phyloP scores from a whole-genome alignment of 2,113 vertebrate genomes.

The Pionites leucogaster region DNA sequence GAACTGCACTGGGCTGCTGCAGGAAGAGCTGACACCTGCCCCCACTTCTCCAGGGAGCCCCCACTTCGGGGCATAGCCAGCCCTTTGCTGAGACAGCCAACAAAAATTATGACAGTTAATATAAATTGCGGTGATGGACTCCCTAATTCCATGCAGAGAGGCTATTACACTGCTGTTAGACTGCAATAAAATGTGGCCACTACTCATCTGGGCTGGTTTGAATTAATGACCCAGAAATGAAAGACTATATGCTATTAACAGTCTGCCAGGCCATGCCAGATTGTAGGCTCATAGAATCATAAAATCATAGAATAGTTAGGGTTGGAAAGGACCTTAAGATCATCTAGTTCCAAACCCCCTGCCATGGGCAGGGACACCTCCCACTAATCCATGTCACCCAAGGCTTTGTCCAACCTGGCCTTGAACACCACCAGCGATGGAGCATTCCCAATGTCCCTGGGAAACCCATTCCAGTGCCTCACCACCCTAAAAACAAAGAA shows the following conservation, averaged over 20 bases:
- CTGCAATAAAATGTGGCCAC: constrained; percentile 14
- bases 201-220: constrained; percentile 34
- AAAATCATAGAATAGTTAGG: too few relatives aligned
- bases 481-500: too few relatives aligned
- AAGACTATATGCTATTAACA: constrained; percentile 42
- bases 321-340: too few relatives aligned
- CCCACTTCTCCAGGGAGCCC: background rate
- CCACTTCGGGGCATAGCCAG: background rate
- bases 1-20: background rate
- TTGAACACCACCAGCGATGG: too few relatives aligned
- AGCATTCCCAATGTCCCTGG: too few relatives aligned
- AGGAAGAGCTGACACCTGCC: background rate
- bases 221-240: constrained; percentile 45
- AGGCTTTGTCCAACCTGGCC: too few relatives aligned
- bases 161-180: constrained; percentile 34
- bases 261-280: constrained; percentile 21
- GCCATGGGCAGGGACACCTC: too few relatives aligned
- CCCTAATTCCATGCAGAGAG: constrained; percentile 12
- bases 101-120: constrained; percentile 16
- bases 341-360: too few relatives aligned
- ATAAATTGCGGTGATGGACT: constrained; percentile 26
- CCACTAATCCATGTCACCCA: too few relatives aligned
- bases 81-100: background rate
- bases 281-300: background rate
- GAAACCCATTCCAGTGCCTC: too few relatives aligned